Conservation (phyloP, 1,140 invertebrate genomes). For the Drosophila orena region DNA sequence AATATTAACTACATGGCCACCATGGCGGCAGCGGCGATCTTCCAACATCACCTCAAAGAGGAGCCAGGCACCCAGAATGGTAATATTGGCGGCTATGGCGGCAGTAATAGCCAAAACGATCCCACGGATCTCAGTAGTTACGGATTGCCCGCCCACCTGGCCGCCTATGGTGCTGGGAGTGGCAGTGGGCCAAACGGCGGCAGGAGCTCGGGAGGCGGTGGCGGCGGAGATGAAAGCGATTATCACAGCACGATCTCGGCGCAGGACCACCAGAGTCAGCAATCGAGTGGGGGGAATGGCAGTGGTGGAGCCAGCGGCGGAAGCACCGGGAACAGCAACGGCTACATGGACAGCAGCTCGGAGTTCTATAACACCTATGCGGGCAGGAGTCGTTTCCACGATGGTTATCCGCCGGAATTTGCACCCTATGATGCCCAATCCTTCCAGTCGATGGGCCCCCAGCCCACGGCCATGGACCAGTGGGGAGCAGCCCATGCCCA, state of each 20-base stretch:
- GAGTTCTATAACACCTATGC: slow-evolving; percentile 88
- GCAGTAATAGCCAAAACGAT: slow-evolving; percentile 68
- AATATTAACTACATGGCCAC: slow-evolving; percentile 79
- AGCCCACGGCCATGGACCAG: slow-evolving; percentile 86
- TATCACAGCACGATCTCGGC: slow-evolving; percentile 77
- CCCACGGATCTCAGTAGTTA: slow-evolving; percentile 81
- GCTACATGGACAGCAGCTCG: slow-evolving; percentile 88
- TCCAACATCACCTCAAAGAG: slow-evolving; percentile 80
- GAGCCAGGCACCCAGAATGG: slow-evolving; percentile 75
- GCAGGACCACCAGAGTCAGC: slow-evolving; percentile 90
- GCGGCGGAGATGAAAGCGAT: slow-evolving; percentile 72
- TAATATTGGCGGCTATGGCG: slow-evolving; percentile 48
- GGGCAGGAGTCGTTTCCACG: slow-evolving; percentile 63
- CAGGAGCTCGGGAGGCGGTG: slow-evolving; percentile 38
- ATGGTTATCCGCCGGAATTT: slow-evolving; percentile 59
- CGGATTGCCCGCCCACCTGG: slow-evolving; percentile 71
- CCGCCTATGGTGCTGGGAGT: slow-evolving; percentile 48
- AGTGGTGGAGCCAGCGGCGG: slow-evolving; percentile 27
- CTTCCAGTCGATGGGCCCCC: slow-evolving; percentile 93
- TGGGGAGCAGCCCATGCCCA: slow-evolving; percentile 86
- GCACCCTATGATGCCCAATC: slow-evolving; percentile 89
- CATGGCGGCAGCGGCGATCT: slow-evolving; percentile 67
- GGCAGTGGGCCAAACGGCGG: slow-evolving; percentile 46
- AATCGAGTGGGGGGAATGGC: slow-evolving; percentile 80
- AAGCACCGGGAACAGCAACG: slow-evolving; percentile 66